These are phyloP conservation scores for rat (Rattus norvegicus) DNA, from an alignment of 2,113 vertebrate species.

Conservation along the genomic window DNA sequence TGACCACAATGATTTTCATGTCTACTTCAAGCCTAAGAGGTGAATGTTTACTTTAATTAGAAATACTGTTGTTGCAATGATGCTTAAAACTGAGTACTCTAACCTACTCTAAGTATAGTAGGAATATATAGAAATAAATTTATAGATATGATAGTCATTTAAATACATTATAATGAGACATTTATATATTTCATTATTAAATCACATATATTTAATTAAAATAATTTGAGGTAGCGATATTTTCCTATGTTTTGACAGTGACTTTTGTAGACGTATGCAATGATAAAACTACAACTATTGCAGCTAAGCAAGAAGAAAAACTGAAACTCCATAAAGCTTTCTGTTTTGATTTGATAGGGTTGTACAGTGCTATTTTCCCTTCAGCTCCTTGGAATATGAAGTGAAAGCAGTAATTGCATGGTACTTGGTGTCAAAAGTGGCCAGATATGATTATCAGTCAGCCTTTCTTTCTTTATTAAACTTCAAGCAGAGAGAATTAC, in stretches of 20 bases:
- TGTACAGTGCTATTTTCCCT: background rate
- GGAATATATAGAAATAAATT: background rate
- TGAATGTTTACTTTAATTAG: slow-evolving; percentile 29
- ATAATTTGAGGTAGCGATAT: background rate
- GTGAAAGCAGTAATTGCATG: slow-evolving; percentile 23
- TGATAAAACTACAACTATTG: background rate
- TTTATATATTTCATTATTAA: background rate
- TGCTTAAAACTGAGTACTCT: background rate
- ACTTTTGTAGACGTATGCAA: background rate
- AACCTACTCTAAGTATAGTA: background rate
- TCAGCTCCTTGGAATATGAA: background rate
- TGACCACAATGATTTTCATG: slow-evolving; percentile 29
- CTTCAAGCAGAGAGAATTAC: slow-evolving; percentile 55
- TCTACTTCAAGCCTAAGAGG: background rate
- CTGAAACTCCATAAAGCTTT: background rate
- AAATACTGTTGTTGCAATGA: background rate
- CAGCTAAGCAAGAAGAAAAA: background rate
- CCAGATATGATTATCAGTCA: background rate
- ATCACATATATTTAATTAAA: background rate
- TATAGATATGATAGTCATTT: background rate
- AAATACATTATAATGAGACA: background rate
- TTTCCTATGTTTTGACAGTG: background rate
- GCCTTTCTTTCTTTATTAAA: slow-evolving; percentile 46
- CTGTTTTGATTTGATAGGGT: background rate
- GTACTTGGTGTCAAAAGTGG: background rate